Percentiles rank a stretch among this genome's conserved stretches.
These are phyloP conservation scores for Pyralis farinalis DNA, from an alignment of 2,888 invertebrate species.

Conservation along the genomic window DNA sequence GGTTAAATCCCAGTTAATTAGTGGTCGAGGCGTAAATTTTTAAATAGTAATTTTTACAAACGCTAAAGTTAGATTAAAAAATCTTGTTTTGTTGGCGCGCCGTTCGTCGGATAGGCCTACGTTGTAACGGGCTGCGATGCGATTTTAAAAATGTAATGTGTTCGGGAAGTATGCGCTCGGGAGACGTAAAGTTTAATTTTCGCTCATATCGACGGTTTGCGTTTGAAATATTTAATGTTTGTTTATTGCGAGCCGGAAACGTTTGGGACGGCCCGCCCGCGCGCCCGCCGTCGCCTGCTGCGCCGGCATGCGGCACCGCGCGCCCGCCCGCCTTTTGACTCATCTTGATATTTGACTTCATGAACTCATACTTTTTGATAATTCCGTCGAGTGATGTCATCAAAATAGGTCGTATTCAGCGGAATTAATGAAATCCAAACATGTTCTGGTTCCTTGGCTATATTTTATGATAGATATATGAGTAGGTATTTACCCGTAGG, in stretches of 20 bases:
- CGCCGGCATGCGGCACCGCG: too few relatives aligned
- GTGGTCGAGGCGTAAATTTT: slow-evolving; percentile 72
- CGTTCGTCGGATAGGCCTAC: slow-evolving; percentile 67
- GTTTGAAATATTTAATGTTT: slow-evolving; percentile 65
- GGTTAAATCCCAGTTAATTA: slow-evolving; percentile 81
- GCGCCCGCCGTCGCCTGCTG: slow-evolving; percentile 20
- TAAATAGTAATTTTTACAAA: slow-evolving; percentile 81
- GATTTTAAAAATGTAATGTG: slow-evolving; percentile 77
- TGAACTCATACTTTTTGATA: slow-evolving; percentile 37
- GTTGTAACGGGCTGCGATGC: slow-evolving; percentile 50
- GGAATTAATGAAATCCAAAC: too few relatives aligned
- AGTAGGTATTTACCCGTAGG: too few relatives aligned
- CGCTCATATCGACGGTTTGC: slow-evolving; percentile 61
- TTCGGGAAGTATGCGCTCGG: slow-evolving; percentile 56
- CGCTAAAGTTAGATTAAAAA: slow-evolving; percentile 81
- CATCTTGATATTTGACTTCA: slow-evolving; percentile 46
- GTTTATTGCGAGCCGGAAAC: slow-evolving; percentile 61
- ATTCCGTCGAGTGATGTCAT: slow-evolving; percentile 15
- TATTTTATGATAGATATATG: too few relatives aligned
- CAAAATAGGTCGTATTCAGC: background rate
- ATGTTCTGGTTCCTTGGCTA: too few relatives aligned
- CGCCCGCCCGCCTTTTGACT: slow-evolving; percentile 31
- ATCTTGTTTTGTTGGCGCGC: slow-evolving; percentile 58
- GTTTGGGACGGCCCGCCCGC: slow-evolving; percentile 23
- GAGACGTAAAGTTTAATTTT: slow-evolving; percentile 70